Evolutionary conservation across 2,113 vertebrate genomes (phyloP).

Genomic region (Indicator indicator): DNA sequence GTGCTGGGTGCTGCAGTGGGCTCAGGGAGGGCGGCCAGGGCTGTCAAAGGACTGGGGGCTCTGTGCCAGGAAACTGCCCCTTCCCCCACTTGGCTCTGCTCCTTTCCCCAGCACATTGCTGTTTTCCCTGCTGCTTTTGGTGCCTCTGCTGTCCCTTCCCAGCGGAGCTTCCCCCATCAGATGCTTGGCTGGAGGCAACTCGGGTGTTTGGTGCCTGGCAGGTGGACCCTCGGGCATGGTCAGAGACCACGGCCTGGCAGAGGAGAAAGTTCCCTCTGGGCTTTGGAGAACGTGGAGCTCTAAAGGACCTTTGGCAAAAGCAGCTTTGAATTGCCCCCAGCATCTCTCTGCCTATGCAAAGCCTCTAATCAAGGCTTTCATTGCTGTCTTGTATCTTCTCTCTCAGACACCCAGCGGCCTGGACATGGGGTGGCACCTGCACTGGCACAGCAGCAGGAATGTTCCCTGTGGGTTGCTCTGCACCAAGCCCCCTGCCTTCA

Average conservation of each 20-base stretch:
- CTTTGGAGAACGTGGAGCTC: accelerated
- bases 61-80: neutral
- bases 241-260: neutral
- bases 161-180: accelerated
- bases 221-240: accelerated
- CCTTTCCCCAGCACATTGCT: neutral
- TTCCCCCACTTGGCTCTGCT: neutral
- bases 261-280: neutral
- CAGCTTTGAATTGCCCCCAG: neutral
- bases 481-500: accelerated
- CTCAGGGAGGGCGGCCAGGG: neutral
- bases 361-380: neutral
- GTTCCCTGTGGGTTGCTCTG: accelerated
- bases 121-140: neutral
- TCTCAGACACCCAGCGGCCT: neutral
- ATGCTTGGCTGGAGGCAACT: neutral
- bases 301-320: neutral
- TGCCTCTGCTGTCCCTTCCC: neutral
- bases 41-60: neutral
- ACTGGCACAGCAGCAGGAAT: neutral
- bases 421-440: neutral
- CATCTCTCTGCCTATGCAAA: neutral
- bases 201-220: accelerated
- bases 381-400: neutral
- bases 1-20: too few relatives aligned